These are phyloP conservation scores for Linepithema humile DNA, from an alignment of 1,140 invertebrate species.

Conservation along the genomic window DNA sequence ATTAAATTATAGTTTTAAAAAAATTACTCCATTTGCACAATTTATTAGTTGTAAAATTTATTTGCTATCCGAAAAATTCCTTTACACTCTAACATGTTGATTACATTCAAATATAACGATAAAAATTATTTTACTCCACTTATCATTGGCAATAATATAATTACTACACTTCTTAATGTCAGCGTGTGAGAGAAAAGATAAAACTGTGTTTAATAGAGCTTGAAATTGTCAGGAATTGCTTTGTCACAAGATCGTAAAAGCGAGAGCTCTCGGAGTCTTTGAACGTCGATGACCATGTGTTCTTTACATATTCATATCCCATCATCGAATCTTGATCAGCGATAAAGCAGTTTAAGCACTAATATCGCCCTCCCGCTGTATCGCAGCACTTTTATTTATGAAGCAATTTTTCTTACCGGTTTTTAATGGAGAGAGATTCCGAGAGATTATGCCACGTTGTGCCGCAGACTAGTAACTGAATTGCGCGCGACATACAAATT, in stretches of 20 bases:
- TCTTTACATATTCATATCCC: slow-evolving; percentile 67
- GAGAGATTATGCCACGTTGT: background rate
- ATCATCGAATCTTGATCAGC: slow-evolving; percentile 65
- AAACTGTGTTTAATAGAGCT: background rate
- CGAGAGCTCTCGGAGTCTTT: slow-evolving; percentile 41
- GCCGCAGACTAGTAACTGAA: background rate
- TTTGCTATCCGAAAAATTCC: background rate
- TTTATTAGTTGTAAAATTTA: background rate
- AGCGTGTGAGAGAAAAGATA: background rate
- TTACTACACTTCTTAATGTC: background rate
- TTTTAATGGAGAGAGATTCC: slow-evolving; percentile 47
- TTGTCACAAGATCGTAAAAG: slow-evolving; percentile 33
- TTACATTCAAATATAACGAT: background rate
- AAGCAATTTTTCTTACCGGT: slow-evolving; percentile 41
- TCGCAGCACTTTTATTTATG: background rate
- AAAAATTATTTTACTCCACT: background rate
- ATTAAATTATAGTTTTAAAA: background rate
- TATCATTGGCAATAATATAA: background rate
- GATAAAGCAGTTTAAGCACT: slow-evolving; percentile 68
- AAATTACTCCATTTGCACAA: background rate
- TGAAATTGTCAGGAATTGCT: slow-evolving; percentile 11
- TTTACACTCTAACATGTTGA: background rate
- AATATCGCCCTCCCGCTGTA: slow-evolving; percentile 36
- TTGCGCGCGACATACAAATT: background rate
- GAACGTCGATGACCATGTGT: slow-evolving; percentile 51